Conservation (phyloP, 2,888 invertebrate genomes). For the Ophioninae sp. region DNA sequence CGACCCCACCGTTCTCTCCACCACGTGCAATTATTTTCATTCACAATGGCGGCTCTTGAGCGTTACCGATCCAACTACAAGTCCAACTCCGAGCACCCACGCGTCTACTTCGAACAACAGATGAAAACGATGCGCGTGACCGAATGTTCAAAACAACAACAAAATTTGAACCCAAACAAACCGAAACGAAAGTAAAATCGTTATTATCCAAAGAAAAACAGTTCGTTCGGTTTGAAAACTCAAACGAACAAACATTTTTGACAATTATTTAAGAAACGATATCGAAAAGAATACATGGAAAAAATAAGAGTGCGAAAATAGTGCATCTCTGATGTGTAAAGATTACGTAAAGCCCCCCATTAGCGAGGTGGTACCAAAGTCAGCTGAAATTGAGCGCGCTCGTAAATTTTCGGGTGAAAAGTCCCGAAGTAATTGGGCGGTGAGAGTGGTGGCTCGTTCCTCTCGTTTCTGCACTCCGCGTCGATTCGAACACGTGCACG, state of each 20-base stretch:
- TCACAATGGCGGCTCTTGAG: slow-evolving; percentile 70
- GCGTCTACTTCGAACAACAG: neutral
- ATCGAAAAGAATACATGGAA: neutral
- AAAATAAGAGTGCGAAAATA: slow-evolving; percentile 16
- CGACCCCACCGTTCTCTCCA: slow-evolving; percentile 65
- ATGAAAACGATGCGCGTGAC: slow-evolving; percentile 19
- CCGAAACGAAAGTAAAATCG: too few species aligned
- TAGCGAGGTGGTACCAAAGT: slow-evolving; percentile 7
- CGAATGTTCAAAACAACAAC: neutral
- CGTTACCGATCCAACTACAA: slow-evolving; percentile 46
- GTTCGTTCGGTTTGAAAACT: too few species aligned
- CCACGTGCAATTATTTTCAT: slow-evolving; percentile 69
- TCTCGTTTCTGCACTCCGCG: neutral
- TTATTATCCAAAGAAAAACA: too few species aligned
- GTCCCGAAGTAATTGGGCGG: slow-evolving; percentile 44
- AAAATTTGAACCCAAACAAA: too few species aligned
- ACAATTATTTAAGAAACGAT: too few species aligned
- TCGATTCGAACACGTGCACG: neutral
- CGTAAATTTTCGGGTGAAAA: slow-evolving; percentile 55
- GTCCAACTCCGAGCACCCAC: neutral
- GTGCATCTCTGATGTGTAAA: slow-evolving; percentile 34
- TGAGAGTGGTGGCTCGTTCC: slow-evolving; percentile 36
- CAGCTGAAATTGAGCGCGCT: slow-evolving; percentile 36
- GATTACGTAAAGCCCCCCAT: slow-evolving; percentile 43
- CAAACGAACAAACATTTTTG: too few species aligned